A percentile compares a stretch with the other conserved stretches of the same genome.
Evolutionary conservation across 2,888 invertebrate genomes (phyloP).

Genomic region (Kryphioiulus occultus): DNA sequence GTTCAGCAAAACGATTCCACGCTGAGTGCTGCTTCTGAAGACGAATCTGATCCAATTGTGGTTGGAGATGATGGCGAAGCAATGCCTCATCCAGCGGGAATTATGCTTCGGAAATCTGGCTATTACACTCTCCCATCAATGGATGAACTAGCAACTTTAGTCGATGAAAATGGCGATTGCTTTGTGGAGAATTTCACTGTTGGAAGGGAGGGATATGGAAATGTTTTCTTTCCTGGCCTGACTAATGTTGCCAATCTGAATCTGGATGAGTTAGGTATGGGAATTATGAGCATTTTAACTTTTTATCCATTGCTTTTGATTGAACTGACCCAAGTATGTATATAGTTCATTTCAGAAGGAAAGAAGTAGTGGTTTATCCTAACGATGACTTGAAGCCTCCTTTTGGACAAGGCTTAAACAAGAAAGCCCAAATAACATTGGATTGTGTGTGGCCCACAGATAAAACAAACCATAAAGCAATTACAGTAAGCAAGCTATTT

Average conservation of each 20-base stretch:
- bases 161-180: conserved; percentile 77
- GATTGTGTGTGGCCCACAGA: conserved; percentile 95
- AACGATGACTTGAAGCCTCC: conserved; percentile 87
- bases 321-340: conserved; percentile 12
- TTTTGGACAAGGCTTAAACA: conserved; percentile 85
- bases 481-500: conserved; percentile 68
- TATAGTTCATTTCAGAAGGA: conserved; percentile 87
- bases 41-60: conserved; percentile 9
- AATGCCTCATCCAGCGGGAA: conserved; percentile 75
- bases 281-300: neutral
- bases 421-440: conserved; percentile 84
- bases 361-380: conserved; percentile 95
- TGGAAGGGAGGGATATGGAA: conserved; percentile 89
- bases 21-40: conserved; percentile 43
- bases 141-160: conserved; percentile 77
- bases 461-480: conserved; percentile 78
- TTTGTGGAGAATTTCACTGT: conserved; percentile 86
- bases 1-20: neutral
- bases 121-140: conserved; percentile 91
- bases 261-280: conserved; percentile 80
- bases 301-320: too few species aligned
- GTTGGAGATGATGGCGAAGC: neutral
- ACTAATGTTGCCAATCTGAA: conserved; percentile 86
- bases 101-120: conserved; percentile 78
- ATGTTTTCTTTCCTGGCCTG: conserved; percentile 82